phyloP scores from a whole-genome alignment of 2,888 invertebrate genomes.

The Yponomeuta plumbellus region DNA sequence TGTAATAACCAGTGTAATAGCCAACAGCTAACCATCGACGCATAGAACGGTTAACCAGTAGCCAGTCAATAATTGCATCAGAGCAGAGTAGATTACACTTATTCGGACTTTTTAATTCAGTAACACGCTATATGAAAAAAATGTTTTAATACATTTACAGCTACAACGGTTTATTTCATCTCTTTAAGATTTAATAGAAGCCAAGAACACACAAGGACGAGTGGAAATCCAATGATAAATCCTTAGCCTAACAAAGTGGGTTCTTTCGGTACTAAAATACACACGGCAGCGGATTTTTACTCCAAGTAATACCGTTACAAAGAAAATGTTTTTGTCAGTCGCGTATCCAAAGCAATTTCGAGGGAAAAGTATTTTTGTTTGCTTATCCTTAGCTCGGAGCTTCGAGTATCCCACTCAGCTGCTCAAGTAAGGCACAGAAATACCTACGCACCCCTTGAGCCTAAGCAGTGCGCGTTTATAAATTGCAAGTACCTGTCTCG shows the following conservation, averaged over 20 bases:
- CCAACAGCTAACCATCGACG: conserved; percentile 13
- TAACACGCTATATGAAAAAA: not conserved
- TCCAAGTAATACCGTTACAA: not conserved
- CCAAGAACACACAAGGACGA: not conserved
- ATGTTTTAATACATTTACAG: not conserved
- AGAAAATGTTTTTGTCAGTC: conserved; percentile 1
- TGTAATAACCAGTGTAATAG: not conserved
- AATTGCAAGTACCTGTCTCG: no score
- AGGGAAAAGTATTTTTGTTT: not conserved
- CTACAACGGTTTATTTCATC: not conserved
- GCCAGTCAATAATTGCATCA: not conserved
- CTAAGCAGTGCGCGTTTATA: no score
- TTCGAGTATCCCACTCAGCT: not conserved
- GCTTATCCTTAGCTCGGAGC: not conserved
- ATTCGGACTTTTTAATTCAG: not conserved
- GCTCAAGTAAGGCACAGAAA: not conserved
- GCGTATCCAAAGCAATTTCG: not conserved
- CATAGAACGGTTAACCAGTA: conserved; percentile 6
- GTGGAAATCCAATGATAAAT: not conserved
- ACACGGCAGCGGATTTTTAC: not conserved
- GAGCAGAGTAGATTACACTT: no score
- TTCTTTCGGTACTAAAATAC: not conserved
- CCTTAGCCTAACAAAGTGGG: not conserved
- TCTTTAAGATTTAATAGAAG: not conserved
- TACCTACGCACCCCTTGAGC: no score